phyloP scores from a whole-genome alignment of 2,888 invertebrate species.

The Gymnocheta viridis region DNA sequence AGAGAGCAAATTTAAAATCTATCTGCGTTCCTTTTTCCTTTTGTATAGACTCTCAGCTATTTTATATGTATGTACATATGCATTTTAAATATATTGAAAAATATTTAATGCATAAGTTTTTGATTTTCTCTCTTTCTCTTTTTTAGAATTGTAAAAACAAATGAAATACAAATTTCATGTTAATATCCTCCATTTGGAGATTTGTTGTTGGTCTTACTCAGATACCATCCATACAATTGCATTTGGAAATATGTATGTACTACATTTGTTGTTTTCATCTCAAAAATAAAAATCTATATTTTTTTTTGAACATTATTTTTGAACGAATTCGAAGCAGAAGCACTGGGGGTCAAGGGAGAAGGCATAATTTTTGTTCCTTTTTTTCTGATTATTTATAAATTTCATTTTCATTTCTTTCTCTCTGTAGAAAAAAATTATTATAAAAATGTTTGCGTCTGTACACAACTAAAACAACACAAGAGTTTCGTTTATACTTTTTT shows the following conservation, averaged over 20 bases:
- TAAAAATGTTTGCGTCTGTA: constrained; percentile 45
- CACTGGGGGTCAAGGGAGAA: constrained; percentile 44
- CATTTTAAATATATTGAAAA: constrained; percentile 7
- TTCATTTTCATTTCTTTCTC: constrained; percentile 51
- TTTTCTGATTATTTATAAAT: constrained; percentile 50
- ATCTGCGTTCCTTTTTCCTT: background rate
- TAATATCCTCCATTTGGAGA: constrained; percentile 63
- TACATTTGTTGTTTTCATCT: constrained; percentile 39
- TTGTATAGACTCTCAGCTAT: background rate
- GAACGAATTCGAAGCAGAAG: constrained; percentile 13
- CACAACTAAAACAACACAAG: constrained; percentile 44
- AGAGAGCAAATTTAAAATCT: background rate
- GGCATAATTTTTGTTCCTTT: constrained; percentile 3
- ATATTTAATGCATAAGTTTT: background rate
- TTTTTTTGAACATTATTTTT: constrained; percentile 35
- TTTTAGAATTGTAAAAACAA: constrained; percentile 2
- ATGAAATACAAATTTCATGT: constrained; percentile 60
- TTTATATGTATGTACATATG: background rate
- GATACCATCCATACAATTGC: constrained; percentile 44
- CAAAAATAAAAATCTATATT: constrained; percentile 36
- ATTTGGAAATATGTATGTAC: constrained; percentile 58
- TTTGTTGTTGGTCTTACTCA: constrained; percentile 12
- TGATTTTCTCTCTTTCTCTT: constrained; percentile 7
- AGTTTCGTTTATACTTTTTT: constrained; percentile 7
- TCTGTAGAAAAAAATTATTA: constrained; percentile 35